Evolutionary conservation across 2,888 invertebrate genomes (phyloP), one percentile per base, ranked within the genome.

Genomic region (Hyposoter dolosus): DNA sequence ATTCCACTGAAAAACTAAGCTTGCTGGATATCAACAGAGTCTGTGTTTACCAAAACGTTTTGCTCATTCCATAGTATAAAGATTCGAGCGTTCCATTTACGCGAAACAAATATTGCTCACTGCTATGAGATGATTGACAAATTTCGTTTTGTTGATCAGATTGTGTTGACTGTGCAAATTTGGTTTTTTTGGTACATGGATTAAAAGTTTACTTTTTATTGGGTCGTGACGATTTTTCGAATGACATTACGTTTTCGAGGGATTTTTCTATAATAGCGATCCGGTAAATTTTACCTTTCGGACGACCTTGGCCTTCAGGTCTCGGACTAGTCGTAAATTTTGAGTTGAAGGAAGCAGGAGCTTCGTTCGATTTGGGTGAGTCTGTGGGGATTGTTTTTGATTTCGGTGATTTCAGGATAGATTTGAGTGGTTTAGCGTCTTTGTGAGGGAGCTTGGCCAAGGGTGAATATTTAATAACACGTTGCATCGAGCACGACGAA

Each of bases 211-310:
- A 6, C 19, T 23, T 19, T 53, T 53, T 32, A 32, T 53, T 28
- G 23, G 3, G 3, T 4, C 2, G 56, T 19, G n/a, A 12, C 12
- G 12, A 12, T 4, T 23, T 12, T 23, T 56, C 4, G 4, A 23
- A 56, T 12, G 4, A 56, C 3, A 10, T 56, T 10, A 19, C 3
- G 10, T 23, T 28, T 23, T 2, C 9, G 12, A 15, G 23, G 0
- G 10, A 56, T 12, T 56, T 56, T 56, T 56, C 4, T 3, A 69
- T 0, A 28, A 68, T 3, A 5, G 43, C 0, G 12, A 23, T 47
- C 28, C 50, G 1, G 32, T n/a, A 12, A n/a, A 10, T 12, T 71
- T 10, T 71, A 71, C 71, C 71, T 71, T 71, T 71, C 35, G n/a
- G 32, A 9, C 35, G 71, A 32, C 19, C 28, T 19, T 69, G 17